Evolutionary conservation across 2,113 vertebrate species (phyloP), one percentile per base, ranked within the genome.

Genomic region (Malurus alboscapulatus): DNA sequence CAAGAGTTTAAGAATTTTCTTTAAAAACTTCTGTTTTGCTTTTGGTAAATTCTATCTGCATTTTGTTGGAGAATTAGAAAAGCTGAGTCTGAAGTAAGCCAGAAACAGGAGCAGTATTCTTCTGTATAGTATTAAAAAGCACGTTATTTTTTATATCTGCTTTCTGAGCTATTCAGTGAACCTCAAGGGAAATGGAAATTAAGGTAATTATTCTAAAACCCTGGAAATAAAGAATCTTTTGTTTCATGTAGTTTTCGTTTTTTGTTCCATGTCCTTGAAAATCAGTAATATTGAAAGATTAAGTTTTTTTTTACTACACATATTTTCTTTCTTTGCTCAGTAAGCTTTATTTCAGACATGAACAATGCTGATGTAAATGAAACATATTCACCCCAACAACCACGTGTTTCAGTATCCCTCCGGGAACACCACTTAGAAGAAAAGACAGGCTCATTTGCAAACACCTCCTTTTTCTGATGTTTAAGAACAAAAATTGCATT

Each of bases 11-110:
- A 59, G 9, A 68, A 8, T 66, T 54, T 54, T 44, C 26, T 12
- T 0, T 2, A 3, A 25, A 16, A 14, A 1, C 4, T 11, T 45
- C 32, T 78, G 0, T 77, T 84, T 78, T 10, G 7, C 4, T 48
- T 58, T 38, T 38, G 38, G 6, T 26, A 63, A 65, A 62, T 44
- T 48, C 7, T 45, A 6, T 29, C 30, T 74, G 11, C 2, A 10
- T 44, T 77, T 7, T 42, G 36, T 50, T 6, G 1, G 6, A 53
- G 10, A 40, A 26, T 40, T 53, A 75, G 11, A 45, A 88, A 75
- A 54, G 12, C 6, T 50, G 14, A 20, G 2, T 53, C n/a, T n/a
- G 17, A 79, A 59, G 85, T 88, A 58, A 67, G 47, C 3, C 5
- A 67, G 44, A 83, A 90, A 57, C 26, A n/a, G 2, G 1, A 11